Evolutionary conservation across 2,797 vertebrate genomes (phyloP).

Genomic region (Tokudaia tokunoshimensis): DNA sequence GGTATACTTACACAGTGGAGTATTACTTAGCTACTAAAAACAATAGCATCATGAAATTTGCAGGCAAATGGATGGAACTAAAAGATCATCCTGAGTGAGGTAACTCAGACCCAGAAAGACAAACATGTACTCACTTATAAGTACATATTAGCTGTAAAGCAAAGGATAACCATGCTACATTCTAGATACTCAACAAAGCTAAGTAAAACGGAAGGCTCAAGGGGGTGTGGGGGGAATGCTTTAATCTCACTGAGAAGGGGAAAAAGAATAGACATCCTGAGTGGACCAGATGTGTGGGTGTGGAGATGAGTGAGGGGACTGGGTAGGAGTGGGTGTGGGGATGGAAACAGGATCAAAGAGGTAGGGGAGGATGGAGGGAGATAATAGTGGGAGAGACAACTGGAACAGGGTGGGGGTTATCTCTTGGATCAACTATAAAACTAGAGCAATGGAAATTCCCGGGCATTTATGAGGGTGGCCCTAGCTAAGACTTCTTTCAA

Average conservation of each 20-base stretch:
- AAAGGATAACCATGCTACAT: neutral
- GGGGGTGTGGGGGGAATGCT: neutral
- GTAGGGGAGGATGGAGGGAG: neutral
- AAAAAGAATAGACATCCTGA: neutral
- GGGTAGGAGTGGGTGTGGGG: neutral
- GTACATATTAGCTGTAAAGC: neutral
- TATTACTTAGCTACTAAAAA: too few species aligned
- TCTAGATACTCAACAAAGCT: neutral
- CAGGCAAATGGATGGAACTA: too few species aligned
- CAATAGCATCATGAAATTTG: too few species aligned
- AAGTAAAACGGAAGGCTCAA: neutral
- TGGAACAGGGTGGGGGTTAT: neutral
- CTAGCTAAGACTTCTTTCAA: neutral
- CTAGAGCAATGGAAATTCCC: neutral
- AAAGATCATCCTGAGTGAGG: neutral
- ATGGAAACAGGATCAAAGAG: neutral
- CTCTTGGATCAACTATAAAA: neutral
- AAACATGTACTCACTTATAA: neutral
- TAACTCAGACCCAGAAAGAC: neutral
- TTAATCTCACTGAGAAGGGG: neutral
- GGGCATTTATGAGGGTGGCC: too few species aligned
- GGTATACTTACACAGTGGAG: too few species aligned
- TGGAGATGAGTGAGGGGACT: neutral
- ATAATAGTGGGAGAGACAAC: neutral
- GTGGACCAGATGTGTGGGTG: neutral